Percentiles rank a stretch among this genome's conserved stretches.
Conservation (phyloP, 2,797 vertebrate species). For the Bovichtus diacanthus region DNA sequence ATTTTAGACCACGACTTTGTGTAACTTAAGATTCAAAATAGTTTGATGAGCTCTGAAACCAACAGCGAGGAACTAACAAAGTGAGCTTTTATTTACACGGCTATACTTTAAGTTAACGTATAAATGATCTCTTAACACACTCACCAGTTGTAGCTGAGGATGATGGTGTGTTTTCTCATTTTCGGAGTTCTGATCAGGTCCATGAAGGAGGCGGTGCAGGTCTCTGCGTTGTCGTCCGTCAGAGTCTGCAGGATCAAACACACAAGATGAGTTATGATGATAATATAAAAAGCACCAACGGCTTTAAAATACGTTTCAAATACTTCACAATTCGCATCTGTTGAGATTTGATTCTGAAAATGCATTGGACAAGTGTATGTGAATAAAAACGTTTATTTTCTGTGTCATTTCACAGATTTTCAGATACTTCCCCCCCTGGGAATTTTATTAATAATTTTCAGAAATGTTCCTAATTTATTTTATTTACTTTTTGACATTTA, state of each 20-base stretch:
- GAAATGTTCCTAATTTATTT: too few species aligned
- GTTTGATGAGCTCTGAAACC: background rate
- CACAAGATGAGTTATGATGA: background rate
- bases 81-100: background rate
- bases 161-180: conserved; percentile 93
- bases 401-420: background rate
- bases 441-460: background rate
- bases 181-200: conserved; percentile 93
- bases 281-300: too few species aligned
- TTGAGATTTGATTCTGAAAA: background rate
- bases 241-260: conserved; percentile 73
- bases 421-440: background rate
- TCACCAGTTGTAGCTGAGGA: conserved; percentile 96
- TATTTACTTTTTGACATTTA: background rate
- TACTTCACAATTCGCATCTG: background rate
- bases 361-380: background rate
- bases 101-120: background rate
- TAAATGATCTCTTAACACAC: conserved; percentile 21
- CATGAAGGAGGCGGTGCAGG: conserved; percentile 86
- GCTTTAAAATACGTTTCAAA: conserved; percentile 1
- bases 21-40: background rate
- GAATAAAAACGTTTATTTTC: too few species aligned
- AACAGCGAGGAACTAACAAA: too few species aligned
- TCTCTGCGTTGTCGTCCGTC: conserved; percentile 79
- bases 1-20: background rate